These are phyloP conservation scores for Cataglyphis hispanica DNA, from an alignment of 1,140 invertebrate species.

Conservation along the genomic window DNA sequence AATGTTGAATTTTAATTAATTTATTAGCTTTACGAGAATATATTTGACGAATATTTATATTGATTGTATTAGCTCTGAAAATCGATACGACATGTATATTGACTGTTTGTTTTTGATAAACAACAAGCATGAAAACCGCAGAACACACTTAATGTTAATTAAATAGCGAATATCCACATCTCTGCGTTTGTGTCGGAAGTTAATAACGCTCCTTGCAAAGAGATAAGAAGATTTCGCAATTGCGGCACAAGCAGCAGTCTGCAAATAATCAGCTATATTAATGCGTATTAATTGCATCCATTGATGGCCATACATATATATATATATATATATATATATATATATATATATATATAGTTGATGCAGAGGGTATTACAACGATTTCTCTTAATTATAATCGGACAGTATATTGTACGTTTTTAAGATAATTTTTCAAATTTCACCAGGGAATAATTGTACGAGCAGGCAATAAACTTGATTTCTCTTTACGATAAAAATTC, in stretches of 20 bases:
- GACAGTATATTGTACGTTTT: too few species aligned
- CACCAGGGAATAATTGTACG: background rate
- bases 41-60: background rate
- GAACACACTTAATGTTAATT: conserved; percentile 16
- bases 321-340: too few species aligned
- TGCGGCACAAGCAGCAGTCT: background rate
- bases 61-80: background rate
- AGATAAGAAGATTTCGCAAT: conserved; percentile 39
- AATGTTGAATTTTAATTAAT: background rate
- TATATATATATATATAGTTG: conserved; percentile 8
- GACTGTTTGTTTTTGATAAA: conserved; percentile 14
- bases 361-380: background rate
- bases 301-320: background rate
- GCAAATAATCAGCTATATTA: conserved; percentile 53
- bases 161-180: conserved; percentile 47
- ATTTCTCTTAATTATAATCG: background rate
- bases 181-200: conserved; percentile 55
- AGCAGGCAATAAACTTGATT: background rate
- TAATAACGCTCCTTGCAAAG: conserved; percentile 51
- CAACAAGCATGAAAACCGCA: background rate
- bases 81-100: background rate
- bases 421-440: background rate
- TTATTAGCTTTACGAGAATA: background rate
- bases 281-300: conserved; percentile 53
- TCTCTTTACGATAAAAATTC: background rate